A percentile compares a stretch with the other conserved stretches of the same genome.
Evolutionary conservation across 2,888 invertebrate genomes (phyloP).

Genomic region (Aleiodes leptofemur): DNA sequence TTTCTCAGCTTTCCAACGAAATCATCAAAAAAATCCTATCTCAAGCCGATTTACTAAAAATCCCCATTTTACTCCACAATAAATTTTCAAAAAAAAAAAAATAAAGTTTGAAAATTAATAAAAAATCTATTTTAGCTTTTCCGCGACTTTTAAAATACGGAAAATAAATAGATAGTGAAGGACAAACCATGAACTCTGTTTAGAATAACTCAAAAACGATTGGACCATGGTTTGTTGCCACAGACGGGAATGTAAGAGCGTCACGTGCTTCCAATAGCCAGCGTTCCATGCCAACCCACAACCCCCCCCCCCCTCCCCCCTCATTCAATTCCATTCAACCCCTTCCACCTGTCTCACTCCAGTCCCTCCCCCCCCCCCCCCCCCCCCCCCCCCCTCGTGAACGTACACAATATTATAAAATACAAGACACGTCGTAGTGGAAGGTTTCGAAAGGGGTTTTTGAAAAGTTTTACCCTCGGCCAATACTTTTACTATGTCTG

Average conservation of each 20-base stretch:
- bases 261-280: conserved; percentile 71
- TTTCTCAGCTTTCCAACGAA: no score
- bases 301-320: background rate
- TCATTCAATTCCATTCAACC: conserved; percentile 62
- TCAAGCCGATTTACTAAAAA: conserved; percentile 44
- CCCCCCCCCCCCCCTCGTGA: background rate
- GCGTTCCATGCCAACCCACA: conserved; percentile 56
- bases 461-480: conserved; percentile 25
- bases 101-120: conserved; percentile 37
- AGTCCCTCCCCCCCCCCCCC: background rate
- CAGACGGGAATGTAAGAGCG: conserved; percentile 56
- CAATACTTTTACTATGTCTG: conserved; percentile 37
- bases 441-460: conserved; percentile 49
- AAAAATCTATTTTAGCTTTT: no score
- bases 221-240: conserved; percentile 55
- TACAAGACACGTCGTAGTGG: conserved; percentile 51
- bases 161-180: conserved; percentile 39
- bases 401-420: conserved; percentile 29
- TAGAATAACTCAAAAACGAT: conserved; percentile 74
- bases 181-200: conserved; percentile 56
- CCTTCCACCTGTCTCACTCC: conserved; percentile 41
- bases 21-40: background rate
- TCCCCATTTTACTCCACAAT: background rate
- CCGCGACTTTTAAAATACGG: background rate
- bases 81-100: conserved; percentile 43